Conservation (phyloP, 2,113 vertebrate genomes). For the Oxyruncus cristatus region DNA sequence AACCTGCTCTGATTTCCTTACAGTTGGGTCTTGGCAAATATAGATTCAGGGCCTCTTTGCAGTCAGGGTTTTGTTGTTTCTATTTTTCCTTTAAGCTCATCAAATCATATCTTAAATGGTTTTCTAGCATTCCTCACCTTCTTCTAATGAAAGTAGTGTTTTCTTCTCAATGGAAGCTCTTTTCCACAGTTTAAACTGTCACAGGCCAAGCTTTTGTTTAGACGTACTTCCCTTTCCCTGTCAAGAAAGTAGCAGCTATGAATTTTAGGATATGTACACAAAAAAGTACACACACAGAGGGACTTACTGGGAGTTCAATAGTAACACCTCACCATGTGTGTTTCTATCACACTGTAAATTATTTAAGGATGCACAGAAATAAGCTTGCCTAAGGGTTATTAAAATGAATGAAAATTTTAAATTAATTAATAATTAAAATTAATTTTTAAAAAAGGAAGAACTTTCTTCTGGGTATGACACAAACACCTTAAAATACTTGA, state of each 20-base stretch:
- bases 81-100: not conserved
- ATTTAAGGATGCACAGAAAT: not conserved
- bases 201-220: not conserved
- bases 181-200: not conserved
- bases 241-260: not conserved
- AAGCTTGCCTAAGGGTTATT: not conserved
- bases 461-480: not conserved
- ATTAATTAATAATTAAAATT: not conserved
- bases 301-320: not conserved
- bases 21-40: not conserved
- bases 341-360: not conserved
- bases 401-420: not conserved
- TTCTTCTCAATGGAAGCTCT: not conserved
- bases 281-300: accelerated
- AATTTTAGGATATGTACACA: not conserved
- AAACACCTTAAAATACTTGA: not conserved
- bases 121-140: not conserved
- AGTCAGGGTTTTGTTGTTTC: not conserved
- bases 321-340: not conserved
- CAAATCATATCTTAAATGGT: not conserved
- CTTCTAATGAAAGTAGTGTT: not conserved
- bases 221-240: not conserved
- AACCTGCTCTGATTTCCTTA: not conserved
- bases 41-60: not conserved
- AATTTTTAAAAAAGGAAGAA: not conserved